A percentile compares a stretch with the other conserved stretches of the same genome.
Evolutionary conservation across 2,888 invertebrate genomes (phyloP).

Genomic region (Zaprionus obscuricornis): DNA sequence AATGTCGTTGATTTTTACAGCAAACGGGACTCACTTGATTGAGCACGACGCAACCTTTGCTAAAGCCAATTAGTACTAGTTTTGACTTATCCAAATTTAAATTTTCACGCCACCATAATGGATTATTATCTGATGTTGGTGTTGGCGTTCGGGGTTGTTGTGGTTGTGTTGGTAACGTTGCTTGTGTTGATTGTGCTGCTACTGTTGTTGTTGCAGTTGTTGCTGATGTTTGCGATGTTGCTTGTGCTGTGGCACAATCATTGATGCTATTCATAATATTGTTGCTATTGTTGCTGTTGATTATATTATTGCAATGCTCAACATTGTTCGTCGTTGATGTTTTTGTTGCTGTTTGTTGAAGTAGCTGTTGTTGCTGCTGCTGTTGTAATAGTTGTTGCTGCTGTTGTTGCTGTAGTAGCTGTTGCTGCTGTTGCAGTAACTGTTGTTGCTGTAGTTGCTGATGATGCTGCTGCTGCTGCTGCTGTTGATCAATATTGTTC

Average conservation of each 20-base stretch:
- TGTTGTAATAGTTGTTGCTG: neutral
- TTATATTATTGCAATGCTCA: constrained; percentile 43
- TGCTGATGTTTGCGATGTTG: constrained; percentile 15
- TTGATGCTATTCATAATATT: constrained; percentile 18
- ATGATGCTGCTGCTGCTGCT: constrained; percentile 13
- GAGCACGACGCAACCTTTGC: constrained; percentile 96
- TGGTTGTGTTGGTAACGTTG: constrained; percentile 55
- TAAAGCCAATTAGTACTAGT: constrained; percentile 91
- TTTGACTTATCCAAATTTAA: constrained; percentile 86
- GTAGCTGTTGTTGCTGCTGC: constrained; percentile 11
- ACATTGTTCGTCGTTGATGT: constrained; percentile 47
- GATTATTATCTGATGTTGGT: constrained; percentile 77
- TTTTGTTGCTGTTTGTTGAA: constrained; percentile 9
- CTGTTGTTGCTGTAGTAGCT: neutral
- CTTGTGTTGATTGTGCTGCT: constrained; percentile 32
- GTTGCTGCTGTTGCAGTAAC: neutral
- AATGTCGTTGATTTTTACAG: constrained; percentile 81
- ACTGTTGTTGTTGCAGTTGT: constrained; percentile 23
- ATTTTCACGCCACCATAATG: constrained; percentile 86
- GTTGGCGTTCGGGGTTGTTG: constrained; percentile 52
- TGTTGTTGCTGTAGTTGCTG: constrained; percentile 13
- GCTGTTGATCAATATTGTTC: constrained; percentile 39
- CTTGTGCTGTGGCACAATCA: too few relatives aligned
- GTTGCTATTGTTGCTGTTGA: constrained; percentile 14
- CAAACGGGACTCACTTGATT: constrained; percentile 86